Base-by-base conservation (phyloP, 2,888 invertebrate genomes). In the Ophion slaviceki region DNA sequence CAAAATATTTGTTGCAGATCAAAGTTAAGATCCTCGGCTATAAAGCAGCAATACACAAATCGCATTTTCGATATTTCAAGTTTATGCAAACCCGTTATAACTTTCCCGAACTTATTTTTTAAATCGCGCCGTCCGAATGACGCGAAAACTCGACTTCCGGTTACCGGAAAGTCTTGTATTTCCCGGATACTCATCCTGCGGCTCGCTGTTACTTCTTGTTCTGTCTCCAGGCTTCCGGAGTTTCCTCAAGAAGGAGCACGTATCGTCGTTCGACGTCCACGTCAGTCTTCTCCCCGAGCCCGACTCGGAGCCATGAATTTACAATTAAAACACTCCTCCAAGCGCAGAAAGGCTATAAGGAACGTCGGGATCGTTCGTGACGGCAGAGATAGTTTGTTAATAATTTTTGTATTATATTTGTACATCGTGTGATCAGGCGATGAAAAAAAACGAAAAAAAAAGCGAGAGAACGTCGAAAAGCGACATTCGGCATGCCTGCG, bases 191-290 rank as follows among this genome's bases (percentile, higher is more conserved):
- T 40, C 40, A 40, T 40, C 40, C 40, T 8, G 40, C 40, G 40
- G 1, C 7, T 40, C 40, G 40, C 40, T 40, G 40, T 8, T 8
- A 40, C 40, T 40, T 40, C 7, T 40, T 7, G 40, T 32, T 45
- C 72, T 36, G 11, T 11, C 89, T 88, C 70, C 81, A 93, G 93
- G 91, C 8, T 93, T 92, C 79, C 89, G 90, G 72, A 89, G 88
- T 84, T 94, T 92, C 84, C 78, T 94, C 36, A 92, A 92, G 80
- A 92, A 92, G 77, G 88, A 91, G 40, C 93, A 94, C 70, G 88
- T 90, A 17, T 20, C 76, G 57, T 75, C 72, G 8, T 93, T 93
- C 79, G 91, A 93, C 70, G 75, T 84, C 20, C 87, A 90, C 71
- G 80, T 91, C 7, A 86, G 71, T 28, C 70, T 85, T 40, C 71